A percentile compares a stretch with the other conserved stretches of the same genome.
phyloP scores from a whole-genome alignment of 2,797 vertebrate genomes.

The Enteromius radiatus region DNA sequence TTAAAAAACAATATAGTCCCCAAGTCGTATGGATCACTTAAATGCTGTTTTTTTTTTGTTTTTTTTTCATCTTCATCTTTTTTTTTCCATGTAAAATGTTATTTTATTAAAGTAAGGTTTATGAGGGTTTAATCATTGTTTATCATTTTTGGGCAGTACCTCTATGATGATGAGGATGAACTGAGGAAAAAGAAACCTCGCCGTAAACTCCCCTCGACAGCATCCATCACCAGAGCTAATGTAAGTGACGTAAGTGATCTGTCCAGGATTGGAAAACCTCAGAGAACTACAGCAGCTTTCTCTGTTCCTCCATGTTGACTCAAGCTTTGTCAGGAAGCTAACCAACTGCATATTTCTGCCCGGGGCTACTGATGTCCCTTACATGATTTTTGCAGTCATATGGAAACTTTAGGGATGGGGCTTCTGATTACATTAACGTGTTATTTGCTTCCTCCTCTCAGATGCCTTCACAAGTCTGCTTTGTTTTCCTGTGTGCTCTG shows the following conservation, averaged over 20 bases:
- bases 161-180: conserved; percentile 93
- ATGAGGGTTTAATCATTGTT: not conserved
- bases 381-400: conserved; percentile 36
- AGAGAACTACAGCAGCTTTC: conserved; percentile 5
- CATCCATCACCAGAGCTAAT: conserved; percentile 86
- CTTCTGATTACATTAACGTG: conserved; percentile 28
- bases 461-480: conserved; percentile 45
- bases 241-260: conserved; percentile 47
- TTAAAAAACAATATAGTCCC: not conserved
- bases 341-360: conserved; percentile 20
- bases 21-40: no score
- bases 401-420: conserved; percentile 33
- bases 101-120: not conserved
- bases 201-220: conserved; percentile 87
- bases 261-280: conserved; percentile 29
- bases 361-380: conserved; percentile 48
- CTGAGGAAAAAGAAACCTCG: conserved; percentile 95
- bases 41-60: no score
- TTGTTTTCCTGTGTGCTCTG: conserved; percentile 39
- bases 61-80: no score
- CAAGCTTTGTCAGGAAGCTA: not conserved
- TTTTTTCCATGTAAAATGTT: not conserved
- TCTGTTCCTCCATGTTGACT: conserved; percentile 46
- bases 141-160: conserved; percentile 79
- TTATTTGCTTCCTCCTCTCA: conserved; percentile 34